These are phyloP conservation scores for Magallana angulata DNA, from an alignment of 1,140 invertebrate species.

Conservation along the genomic window DNA sequence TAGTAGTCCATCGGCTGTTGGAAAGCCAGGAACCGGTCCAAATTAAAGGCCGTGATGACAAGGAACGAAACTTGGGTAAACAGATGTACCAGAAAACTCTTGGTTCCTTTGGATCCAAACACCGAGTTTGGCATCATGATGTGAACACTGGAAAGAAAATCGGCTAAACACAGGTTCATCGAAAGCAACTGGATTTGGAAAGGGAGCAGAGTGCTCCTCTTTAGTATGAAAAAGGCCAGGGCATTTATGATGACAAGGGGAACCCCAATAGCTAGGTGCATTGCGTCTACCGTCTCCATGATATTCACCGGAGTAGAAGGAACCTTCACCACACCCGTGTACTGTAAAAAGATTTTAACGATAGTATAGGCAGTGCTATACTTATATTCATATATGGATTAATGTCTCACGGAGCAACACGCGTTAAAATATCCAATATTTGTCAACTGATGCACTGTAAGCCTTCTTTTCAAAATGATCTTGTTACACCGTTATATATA, in stretches of 20 bases:
- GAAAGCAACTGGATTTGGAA: constrained; percentile 1
- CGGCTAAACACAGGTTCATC: background rate
- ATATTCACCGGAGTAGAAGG: background rate
- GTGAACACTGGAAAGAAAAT: background rate
- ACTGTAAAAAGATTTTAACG: too few species aligned
- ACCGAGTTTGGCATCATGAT: background rate
- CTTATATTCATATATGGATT: too few species aligned
- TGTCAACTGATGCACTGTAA: too few species aligned
- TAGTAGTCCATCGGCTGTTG: background rate
- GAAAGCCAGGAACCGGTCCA: background rate
- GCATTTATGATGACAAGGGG: background rate
- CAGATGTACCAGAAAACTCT: background rate
- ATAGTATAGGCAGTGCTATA: too few species aligned
- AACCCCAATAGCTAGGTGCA: background rate
- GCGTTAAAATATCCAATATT: too few species aligned
- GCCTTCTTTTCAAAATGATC: too few species aligned
- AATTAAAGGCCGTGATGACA: background rate
- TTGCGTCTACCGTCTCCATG: background rate
- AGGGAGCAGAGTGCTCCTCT: background rate
- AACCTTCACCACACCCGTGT: too few species aligned
- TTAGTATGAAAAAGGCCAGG: background rate
- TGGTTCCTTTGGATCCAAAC: background rate
- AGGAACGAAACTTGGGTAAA: background rate
- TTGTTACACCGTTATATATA: too few species aligned
- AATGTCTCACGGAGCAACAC: too few species aligned